Percentiles rank a stretch among this genome's conserved stretches.
These are phyloP conservation scores for Andricus curvator DNA, from an alignment of 2,888 invertebrate species.

Conservation along the genomic window DNA sequence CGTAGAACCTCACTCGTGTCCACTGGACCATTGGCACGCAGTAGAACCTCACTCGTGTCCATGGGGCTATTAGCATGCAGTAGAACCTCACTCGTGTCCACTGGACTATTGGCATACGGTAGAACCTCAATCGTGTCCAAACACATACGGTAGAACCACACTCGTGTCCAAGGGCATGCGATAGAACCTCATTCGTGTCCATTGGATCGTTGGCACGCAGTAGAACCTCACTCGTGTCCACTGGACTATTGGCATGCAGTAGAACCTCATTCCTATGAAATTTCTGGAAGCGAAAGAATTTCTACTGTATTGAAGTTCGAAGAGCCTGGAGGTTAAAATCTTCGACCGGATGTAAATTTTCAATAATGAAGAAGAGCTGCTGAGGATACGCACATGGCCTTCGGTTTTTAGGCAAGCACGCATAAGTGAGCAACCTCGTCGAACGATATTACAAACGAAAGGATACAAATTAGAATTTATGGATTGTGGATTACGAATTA, in stretches of 20 bases:
- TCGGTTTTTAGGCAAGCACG: background rate
- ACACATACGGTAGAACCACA: background rate
- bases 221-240: background rate
- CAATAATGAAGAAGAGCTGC: background rate
- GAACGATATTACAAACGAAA: background rate
- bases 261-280: background rate
- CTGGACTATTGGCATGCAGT: no score
- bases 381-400: background rate
- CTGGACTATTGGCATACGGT: no score
- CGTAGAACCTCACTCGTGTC: no score
- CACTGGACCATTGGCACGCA: no score
- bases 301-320: background rate
- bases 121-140: background rate
- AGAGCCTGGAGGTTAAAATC: background rate
- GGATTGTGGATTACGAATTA: background rate
- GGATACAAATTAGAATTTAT: background rate
- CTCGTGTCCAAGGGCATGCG: background rate
- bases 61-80: no score
- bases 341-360: background rate
- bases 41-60: no score
- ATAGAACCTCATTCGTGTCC: background rate
- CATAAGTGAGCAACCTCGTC: constrained; percentile 9
- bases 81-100: no score
- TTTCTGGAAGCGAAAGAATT: background rate
- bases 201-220: no score